A percentile compares a stretch with the other conserved stretches of the same genome.
Evolutionary conservation across 2,888 invertebrate species (phyloP).

Genomic region (Argyresthia goedartella): DNA sequence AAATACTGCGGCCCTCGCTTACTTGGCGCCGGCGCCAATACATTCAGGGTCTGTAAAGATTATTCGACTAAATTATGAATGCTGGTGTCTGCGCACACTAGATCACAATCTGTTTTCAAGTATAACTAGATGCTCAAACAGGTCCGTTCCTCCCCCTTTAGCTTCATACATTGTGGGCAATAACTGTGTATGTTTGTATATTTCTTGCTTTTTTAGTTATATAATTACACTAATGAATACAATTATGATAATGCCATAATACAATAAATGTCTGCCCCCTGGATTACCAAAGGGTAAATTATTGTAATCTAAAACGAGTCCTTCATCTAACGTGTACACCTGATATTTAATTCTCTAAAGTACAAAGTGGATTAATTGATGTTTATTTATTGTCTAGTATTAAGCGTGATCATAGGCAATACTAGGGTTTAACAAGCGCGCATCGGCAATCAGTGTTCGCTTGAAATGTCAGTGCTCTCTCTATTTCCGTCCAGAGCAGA

Average conservation of each 20-base stretch:
- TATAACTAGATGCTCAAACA: constrained; percentile 42
- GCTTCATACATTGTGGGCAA: too few relatives aligned
- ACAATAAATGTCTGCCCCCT: too few relatives aligned
- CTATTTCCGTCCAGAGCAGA: constrained; percentile 55
- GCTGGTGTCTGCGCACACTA: constrained; percentile 47
- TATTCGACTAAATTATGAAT: constrained; percentile 58
- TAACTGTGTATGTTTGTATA: too few relatives aligned
- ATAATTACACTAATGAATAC: too few relatives aligned
- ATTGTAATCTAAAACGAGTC: too few relatives aligned
- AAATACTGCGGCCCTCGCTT: constrained; percentile 44
- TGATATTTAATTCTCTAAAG: too few relatives aligned
- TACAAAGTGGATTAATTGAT: too few relatives aligned
- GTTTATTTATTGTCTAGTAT: not conserved
- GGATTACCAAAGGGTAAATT: too few relatives aligned
- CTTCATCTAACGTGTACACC: too few relatives aligned
- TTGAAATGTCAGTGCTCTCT: constrained; percentile 61
- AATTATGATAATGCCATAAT: too few relatives aligned
- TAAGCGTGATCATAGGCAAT: constrained; percentile 20
- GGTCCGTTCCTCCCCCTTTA: constrained; percentile 32
- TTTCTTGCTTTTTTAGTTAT: too few relatives aligned
- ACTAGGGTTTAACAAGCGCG: constrained; percentile 35
- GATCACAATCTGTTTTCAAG: constrained; percentile 49
- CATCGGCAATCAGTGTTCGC: constrained; percentile 30
- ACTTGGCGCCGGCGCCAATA: constrained; percentile 62
- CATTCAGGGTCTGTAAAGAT: constrained; percentile 63